Conservation (phyloP, 2,888 invertebrate species). For the Eudemis profundana region DNA sequence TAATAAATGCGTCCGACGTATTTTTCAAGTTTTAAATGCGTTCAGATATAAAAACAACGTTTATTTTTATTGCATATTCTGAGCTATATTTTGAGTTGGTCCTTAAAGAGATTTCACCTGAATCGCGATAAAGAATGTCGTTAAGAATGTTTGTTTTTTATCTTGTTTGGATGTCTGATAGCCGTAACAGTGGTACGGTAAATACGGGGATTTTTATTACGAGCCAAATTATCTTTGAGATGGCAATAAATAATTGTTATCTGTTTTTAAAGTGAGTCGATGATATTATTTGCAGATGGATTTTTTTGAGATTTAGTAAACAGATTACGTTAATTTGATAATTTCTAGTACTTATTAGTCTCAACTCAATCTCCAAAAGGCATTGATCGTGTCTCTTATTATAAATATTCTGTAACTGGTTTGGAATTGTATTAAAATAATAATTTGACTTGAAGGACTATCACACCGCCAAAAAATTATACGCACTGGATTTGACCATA, state of each 20-base stretch:
- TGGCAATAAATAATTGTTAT: conserved; percentile 48
- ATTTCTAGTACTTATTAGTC: too few species aligned
- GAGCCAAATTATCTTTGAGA: conserved; percentile 60
- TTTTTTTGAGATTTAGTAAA: conserved; percentile 2
- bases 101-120: conserved; percentile 56
- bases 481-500: too few species aligned
- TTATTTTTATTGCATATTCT: conserved; percentile 39
- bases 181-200: conserved; percentile 67
- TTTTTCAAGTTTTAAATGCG: conserved; percentile 1
- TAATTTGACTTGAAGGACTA: too few species aligned
- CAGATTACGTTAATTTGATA: too few species aligned
- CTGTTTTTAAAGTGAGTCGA: conserved; percentile 34
- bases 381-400: too few species aligned
- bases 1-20: background rate
- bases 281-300: conserved; percentile 5
- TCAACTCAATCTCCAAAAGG: too few species aligned
- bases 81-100: conserved; percentile 35
- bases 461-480: too few species aligned
- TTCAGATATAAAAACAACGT: conserved; percentile 17
- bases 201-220: conserved; percentile 71
- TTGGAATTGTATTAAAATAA: too few species aligned
- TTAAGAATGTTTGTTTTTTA: conserved; percentile 76
- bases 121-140: conserved; percentile 72
- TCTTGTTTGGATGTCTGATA: conserved; percentile 72
- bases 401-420: too few species aligned